phyloP scores from a whole-genome alignment of 35 echinoderm and acorn worm species.

The Hemicentrotus pulcherrimus region DNA sequence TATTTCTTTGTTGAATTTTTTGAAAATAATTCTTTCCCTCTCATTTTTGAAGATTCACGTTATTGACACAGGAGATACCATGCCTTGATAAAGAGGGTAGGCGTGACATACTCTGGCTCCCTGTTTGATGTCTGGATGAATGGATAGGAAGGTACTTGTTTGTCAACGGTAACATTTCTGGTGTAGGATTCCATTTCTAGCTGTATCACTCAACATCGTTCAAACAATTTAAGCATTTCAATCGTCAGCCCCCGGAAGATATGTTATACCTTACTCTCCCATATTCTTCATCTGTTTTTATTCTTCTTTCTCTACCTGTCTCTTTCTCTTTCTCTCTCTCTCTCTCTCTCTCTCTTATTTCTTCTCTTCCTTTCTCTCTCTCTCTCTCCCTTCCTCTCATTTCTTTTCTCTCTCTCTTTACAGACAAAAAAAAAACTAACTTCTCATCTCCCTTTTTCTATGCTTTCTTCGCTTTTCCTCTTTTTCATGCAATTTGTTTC shows the following conservation, averaged over 20 bases:
- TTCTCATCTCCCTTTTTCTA: too few relatives aligned
- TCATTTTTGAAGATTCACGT: not conserved
- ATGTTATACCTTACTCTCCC: not conserved
- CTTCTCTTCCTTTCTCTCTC: too few relatives aligned
- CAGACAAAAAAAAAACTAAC: too few relatives aligned
- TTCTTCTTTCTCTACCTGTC: too few relatives aligned
- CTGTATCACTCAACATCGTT: not conserved
- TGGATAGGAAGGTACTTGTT: not conserved
- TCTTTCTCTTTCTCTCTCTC: too few relatives aligned
- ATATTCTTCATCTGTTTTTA: too few relatives aligned
- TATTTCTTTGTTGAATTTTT: not conserved
- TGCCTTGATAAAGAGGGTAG: not conserved
- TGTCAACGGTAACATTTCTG: not conserved
- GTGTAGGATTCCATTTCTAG: not conserved
- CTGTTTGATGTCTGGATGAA: not conserved
- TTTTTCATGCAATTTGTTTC: too few relatives aligned
- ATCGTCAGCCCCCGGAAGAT: not conserved
- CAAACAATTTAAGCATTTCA: not conserved
- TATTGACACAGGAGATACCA: not conserved
- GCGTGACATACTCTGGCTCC: not conserved
- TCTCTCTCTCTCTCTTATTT: too few relatives aligned
- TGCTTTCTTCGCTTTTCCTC: too few relatives aligned
- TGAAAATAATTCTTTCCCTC: not conserved
- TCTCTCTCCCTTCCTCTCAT: too few relatives aligned
- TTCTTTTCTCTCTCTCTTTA: too few relatives aligned